These are phyloP conservation scores for Drosophila asahinai DNA, from an alignment of 1,140 invertebrate genomes.

Conservation along the genomic window DNA sequence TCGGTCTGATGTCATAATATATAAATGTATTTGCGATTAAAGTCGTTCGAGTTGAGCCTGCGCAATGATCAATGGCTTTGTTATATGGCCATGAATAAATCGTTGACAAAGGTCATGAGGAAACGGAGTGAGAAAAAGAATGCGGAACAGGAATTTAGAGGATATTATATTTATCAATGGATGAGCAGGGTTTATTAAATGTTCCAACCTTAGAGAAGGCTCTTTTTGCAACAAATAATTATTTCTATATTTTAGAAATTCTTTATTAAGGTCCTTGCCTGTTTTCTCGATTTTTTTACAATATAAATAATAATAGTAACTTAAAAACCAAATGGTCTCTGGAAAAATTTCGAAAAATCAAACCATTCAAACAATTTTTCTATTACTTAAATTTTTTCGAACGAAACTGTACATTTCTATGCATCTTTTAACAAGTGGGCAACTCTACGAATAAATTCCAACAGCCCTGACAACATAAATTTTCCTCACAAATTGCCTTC, in stretches of 20 bases:
- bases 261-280: too few species aligned
- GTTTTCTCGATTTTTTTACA: too few species aligned
- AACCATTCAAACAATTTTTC: background rate
- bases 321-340: background rate
- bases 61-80: slow-evolving; percentile 58
- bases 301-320: background rate
- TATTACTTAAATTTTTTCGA: background rate
- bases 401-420: background rate
- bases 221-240: background rate
- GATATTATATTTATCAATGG: slow-evolving; percentile 21
- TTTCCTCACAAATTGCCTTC: slow-evolving; percentile 15
- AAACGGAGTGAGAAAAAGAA: background rate
- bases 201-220: background rate
- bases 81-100: slow-evolving; percentile 49
- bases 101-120: slow-evolving; percentile 32
- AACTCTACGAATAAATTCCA: background rate
- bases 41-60: slow-evolving; percentile 33
- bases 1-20: slow-evolving; percentile 51
- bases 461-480: background rate
- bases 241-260: too few species aligned
- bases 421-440: background rate
- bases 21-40: slow-evolving; percentile 60
- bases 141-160: background rate
- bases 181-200: background rate
- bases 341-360: background rate